Conservation (phyloP, 2,113 vertebrate genomes). For the Phalacrocorax aristotelis region DNA sequence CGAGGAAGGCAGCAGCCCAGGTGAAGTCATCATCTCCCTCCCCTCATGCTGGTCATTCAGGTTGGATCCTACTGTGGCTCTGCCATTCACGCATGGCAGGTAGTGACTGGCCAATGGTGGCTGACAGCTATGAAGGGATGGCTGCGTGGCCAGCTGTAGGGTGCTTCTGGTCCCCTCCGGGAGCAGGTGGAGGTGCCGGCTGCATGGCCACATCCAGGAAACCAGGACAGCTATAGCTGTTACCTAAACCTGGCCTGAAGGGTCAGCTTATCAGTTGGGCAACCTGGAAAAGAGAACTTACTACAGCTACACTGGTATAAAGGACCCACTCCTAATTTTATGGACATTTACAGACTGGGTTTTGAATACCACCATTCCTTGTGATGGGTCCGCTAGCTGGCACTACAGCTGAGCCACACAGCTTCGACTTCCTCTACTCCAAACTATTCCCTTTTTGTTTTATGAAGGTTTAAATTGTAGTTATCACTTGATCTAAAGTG, state of each 20-base stretch:
- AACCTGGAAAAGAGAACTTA: not conserved
- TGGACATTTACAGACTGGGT: not conserved
- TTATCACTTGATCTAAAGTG: not conserved
- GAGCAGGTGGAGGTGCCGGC: not conserved
- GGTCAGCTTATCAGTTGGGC: not conserved
- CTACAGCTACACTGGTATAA: not conserved
- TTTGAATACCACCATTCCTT: not conserved
- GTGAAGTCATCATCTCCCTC: not conserved
- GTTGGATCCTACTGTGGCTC: not conserved
- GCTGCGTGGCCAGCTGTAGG: not conserved
- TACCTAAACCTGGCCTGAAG: not conserved
- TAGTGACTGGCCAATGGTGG: not conserved
- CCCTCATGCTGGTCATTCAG: not conserved
- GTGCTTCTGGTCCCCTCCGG: fast-evolving
- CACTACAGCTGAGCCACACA: not conserved
- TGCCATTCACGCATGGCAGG: not conserved
- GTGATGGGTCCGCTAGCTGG: not conserved
- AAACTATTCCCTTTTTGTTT: not conserved
- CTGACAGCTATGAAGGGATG: not conserved
- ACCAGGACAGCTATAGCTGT: not conserved
- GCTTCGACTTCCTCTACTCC: not conserved
- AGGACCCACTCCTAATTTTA: not conserved
- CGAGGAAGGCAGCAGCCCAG: not conserved
- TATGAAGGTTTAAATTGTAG: not conserved
- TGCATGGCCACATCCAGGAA: not conserved